A percentile compares a stretch with the other conserved stretches of the same genome.
Conservation (phyloP, 1,140 invertebrate species). For the Drosophila fuyamai region DNA sequence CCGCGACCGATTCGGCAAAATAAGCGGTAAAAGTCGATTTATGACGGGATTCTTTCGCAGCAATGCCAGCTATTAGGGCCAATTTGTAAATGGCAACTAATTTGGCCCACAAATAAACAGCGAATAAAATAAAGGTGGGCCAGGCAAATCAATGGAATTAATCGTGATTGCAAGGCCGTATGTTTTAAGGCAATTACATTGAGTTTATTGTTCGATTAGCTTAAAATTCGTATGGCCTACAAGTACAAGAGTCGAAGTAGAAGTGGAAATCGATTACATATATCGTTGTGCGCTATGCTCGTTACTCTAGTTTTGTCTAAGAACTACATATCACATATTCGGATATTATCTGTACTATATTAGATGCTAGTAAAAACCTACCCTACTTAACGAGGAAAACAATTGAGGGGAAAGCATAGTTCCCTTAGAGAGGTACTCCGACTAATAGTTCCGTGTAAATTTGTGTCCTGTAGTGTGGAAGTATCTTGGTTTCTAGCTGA, state of each 20-base stretch:
- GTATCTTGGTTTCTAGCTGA: conserved; percentile 47
- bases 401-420: conserved; percentile 33
- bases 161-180: conserved; percentile 31
- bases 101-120: conserved; percentile 35
- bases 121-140: conserved; percentile 12
- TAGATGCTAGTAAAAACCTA: conserved; percentile 64
- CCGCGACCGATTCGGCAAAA: conserved; percentile 19
- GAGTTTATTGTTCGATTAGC: conserved; percentile 52
- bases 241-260: conserved; percentile 35
- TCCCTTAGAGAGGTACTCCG: conserved; percentile 40
- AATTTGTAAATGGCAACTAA: conserved; percentile 62
- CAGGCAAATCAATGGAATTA: conserved; percentile 56
- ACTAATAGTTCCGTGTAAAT: conserved; percentile 40
- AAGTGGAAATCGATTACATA: conserved; percentile 55
- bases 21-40: conserved; percentile 31
- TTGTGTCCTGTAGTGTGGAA: conserved; percentile 67
- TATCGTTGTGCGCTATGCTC: conserved; percentile 71
- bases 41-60: conserved; percentile 42
- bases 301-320: conserved; percentile 49
- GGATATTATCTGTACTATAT: conserved; percentile 64
- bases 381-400: conserved; percentile 46
- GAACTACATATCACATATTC: conserved; percentile 69
- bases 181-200: conserved; percentile 54
- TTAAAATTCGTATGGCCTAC: conserved; percentile 40
- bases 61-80: conserved; percentile 27